Percentiles rank a stretch among this genome's conserved stretches.
Conservation (phyloP, 2,797 vertebrate species). For the Chaenodraco wilsoni region DNA sequence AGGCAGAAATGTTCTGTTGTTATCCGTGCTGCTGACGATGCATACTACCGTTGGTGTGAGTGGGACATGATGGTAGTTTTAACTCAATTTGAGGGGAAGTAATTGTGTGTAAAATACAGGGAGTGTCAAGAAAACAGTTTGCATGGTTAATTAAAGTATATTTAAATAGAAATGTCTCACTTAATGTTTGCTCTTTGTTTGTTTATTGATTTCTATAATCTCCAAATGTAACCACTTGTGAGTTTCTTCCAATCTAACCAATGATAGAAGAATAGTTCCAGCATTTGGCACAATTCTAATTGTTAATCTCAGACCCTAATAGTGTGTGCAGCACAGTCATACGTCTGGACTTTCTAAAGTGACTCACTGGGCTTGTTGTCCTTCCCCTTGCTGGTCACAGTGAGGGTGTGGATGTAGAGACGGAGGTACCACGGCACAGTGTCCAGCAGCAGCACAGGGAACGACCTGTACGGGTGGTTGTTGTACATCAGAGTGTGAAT, state of each 20-base stretch:
- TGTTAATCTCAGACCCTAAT: slow-evolving; percentile 9
- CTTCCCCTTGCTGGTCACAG: slow-evolving; percentile 91
- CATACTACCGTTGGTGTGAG: too few relatives aligned
- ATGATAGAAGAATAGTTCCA: not conserved
- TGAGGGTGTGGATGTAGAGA: slow-evolving; percentile 94
- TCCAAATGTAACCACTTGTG: not conserved
- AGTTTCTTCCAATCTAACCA: not conserved
- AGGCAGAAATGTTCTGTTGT: not conserved
- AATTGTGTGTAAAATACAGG: not conserved
- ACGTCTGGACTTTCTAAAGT: not conserved
- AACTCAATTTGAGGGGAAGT: too few relatives aligned
- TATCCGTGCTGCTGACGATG: too few relatives aligned
- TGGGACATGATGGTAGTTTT: too few relatives aligned
- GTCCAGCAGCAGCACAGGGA: slow-evolving; percentile 93
- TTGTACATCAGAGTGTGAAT: slow-evolving; percentile 95
- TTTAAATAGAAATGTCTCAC: not conserved
- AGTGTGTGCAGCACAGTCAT: not conserved
- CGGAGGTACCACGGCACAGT: slow-evolving; percentile 96
- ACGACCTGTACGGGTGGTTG: slow-evolving; percentile 92
- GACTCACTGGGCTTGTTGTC: slow-evolving; percentile 96
- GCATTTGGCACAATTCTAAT: not conserved
- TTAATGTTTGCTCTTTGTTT: not conserved
- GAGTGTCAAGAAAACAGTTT: not conserved
- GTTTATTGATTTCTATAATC: not conserved
- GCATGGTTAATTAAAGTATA: not conserved